Conservation (phyloP, 2,113 vertebrate genomes). For the Dasyurus viverrinus region DNA sequence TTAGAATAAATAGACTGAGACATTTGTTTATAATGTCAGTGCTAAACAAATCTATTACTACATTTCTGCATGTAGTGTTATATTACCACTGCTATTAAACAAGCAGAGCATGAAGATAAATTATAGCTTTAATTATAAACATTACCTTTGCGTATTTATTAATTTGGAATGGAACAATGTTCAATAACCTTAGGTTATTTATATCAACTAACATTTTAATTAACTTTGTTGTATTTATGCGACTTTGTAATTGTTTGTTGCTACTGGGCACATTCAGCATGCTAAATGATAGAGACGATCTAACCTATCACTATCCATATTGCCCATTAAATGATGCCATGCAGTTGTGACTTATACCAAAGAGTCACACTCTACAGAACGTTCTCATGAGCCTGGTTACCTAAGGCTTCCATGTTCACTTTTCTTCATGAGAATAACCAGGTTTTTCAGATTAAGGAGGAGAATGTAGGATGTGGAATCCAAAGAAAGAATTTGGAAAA, state of each 20-base stretch:
- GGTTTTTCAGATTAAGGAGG: background rate
- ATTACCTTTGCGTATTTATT: slow-evolving; percentile 87
- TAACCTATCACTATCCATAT: slow-evolving; percentile 60
- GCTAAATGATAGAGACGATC: slow-evolving; percentile 72
- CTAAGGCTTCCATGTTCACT: background rate
- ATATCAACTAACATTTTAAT: slow-evolving; percentile 86
- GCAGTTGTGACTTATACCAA: slow-evolving; percentile 47
- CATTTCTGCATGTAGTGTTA: slow-evolving; percentile 84
- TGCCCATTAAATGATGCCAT: slow-evolving; percentile 67
- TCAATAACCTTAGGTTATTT: slow-evolving; percentile 86
- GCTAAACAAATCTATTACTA: slow-evolving; percentile 90
- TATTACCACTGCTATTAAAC: slow-evolving; percentile 86
- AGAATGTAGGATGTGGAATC: background rate
- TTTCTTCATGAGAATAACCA: background rate
- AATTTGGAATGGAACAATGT: slow-evolving; percentile 85
- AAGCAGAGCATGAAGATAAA: slow-evolving; percentile 87
- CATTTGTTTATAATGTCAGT: slow-evolving; percentile 90
- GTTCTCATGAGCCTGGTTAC: background rate
- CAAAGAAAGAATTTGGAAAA: slow-evolving; percentile 26
- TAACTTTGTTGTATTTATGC: slow-evolving; percentile 84
- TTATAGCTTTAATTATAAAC: slow-evolving; percentile 87
- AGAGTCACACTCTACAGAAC: background rate
- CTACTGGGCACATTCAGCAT: slow-evolving; percentile 76
- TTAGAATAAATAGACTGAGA: slow-evolving; percentile 91
- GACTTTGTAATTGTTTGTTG: slow-evolving; percentile 77